phyloP scores from a whole-genome alignment of 2,888 invertebrate genomes.

The Oscheius sp. region DNA sequence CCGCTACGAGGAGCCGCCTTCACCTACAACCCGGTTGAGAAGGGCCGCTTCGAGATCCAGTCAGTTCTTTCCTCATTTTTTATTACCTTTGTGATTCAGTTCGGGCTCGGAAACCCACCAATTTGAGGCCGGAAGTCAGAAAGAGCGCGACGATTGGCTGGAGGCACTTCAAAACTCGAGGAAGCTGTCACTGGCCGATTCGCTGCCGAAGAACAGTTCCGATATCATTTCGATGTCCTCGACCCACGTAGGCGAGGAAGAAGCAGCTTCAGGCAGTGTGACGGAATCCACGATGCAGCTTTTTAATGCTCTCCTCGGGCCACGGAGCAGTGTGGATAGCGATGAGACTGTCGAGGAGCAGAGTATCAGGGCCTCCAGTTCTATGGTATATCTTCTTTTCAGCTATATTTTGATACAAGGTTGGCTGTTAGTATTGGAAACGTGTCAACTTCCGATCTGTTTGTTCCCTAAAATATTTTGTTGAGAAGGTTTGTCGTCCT shows the following conservation, averaged over 20 bases:
- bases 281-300: constrained; percentile 22
- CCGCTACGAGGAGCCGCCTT: constrained; percentile 67
- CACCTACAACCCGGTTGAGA: constrained; percentile 67
- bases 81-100: constrained; percentile 45
- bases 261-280: neutral
- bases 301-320: constrained; percentile 26
- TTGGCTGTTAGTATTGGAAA: neutral
- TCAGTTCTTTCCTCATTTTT: constrained; percentile 36
- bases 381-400: neutral
- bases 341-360: constrained; percentile 20
- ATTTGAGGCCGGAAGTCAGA: constrained; percentile 60
- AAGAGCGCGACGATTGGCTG: constrained; percentile 66
- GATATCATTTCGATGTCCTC: constrained; percentile 31
- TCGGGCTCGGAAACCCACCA: constrained; percentile 60
- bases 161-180: constrained; percentile 58
- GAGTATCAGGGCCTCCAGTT: neutral
- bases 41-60: constrained; percentile 70
- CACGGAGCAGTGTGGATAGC: constrained; percentile 10
- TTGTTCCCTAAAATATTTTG: too few relatives aligned
- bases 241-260: neutral
- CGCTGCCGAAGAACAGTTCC: constrained; percentile 5
- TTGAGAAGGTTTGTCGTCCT: too few relatives aligned
- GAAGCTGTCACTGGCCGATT: constrained; percentile 33
- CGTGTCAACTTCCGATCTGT: neutral
- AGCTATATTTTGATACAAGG: too few relatives aligned